phyloP scores from a whole-genome alignment of 1,140 invertebrate species.

The Drosophila kohkoa region DNA sequence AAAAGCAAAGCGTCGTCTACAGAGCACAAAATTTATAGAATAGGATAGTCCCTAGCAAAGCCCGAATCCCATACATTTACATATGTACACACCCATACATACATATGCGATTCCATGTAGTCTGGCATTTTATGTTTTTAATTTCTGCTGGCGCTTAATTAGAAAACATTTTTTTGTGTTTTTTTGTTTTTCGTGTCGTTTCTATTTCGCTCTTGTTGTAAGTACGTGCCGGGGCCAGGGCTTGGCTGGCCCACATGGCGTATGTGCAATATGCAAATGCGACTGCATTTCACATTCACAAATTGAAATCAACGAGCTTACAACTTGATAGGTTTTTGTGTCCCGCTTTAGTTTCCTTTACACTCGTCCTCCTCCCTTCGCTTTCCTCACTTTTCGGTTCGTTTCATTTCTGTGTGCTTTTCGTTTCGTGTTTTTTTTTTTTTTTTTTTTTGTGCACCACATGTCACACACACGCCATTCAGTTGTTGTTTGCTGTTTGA shows the following conservation, averaged over 20 bases:
- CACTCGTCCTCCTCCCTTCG: not conserved
- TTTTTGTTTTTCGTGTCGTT: constrained; percentile 14
- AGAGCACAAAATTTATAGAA: constrained; percentile 34
- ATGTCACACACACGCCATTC: constrained; percentile 29
- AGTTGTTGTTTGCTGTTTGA: constrained; percentile 80
- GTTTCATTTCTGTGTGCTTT: constrained; percentile 35
- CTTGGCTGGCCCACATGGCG: constrained; percentile 44
- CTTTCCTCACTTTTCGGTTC: constrained; percentile 17
- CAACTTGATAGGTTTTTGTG: constrained; percentile 77
- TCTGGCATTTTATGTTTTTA: constrained; percentile 48
- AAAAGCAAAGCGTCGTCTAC: constrained; percentile 40
- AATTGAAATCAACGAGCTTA: constrained; percentile 82
- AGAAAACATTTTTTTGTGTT: constrained; percentile 57
- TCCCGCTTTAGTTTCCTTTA: constrained; percentile 34
- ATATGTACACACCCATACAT: constrained; percentile 1
- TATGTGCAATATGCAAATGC: constrained; percentile 78
- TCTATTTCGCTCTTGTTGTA: constrained; percentile 11
- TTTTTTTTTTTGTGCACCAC: constrained; percentile 69
- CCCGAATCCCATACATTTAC: constrained; percentile 19
- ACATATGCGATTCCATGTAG: constrained; percentile 20
- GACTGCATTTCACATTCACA: constrained; percentile 74
- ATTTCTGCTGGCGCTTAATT: constrained; percentile 70
- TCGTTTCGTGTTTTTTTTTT: constrained; percentile 69
- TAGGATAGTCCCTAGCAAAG: constrained; percentile 15
- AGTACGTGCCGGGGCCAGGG: constrained; percentile 35